Evolutionary conservation across 2,113 vertebrate genomes (phyloP), one percentile per base, ranked within the genome.

Genomic region (Lasiurus borealis): DNA sequence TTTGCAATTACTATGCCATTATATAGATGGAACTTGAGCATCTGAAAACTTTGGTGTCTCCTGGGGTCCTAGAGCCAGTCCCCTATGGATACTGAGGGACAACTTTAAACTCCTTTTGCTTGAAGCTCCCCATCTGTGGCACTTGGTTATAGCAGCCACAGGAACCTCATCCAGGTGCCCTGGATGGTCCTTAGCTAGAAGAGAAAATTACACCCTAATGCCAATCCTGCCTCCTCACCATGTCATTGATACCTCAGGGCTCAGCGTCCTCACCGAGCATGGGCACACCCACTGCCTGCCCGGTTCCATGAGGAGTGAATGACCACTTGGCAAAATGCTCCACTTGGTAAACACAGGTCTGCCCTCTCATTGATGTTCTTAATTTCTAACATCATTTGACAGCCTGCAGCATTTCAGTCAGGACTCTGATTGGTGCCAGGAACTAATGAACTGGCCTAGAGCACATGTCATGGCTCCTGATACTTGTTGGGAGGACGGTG

Each of bases 131-230:
- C 1, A 21, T 54, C 52, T 29, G 14, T 48, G 46, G 34, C 18
- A 14, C 29, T 15, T 34, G 25, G 27, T 54, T 54, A 66, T 0
- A 1, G 9, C 0, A 8, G 23, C 1, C 7, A 68, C 7, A 29
- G 44, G 71, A 46, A 64, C 23, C 27, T 83, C 71, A 18, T 21
- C 23, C n/a, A 0, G 44, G 62, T 1, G 21, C n/a, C 50, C 0
- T 11, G 64, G 19, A 72, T 8, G 64, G 27, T 48, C 71, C 71
- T 77, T 0, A 18, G 40, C 25, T 57, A 23, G 48, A 7, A 54
- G 46, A 54, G 54, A 29, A 87, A 8, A 23, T 6, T 6, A 50
- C 0, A 0, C 25, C 9, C 2, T 0, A 1, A n/a, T 14, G 36
- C 15, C 68, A 34, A 15, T 15, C 40, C 69, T 69, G 62, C 46